Evolutionary conservation across 1,140 invertebrate genomes (phyloP), one percentile per base, ranked within the genome.

Genomic region (Dendrolimus punctatus): DNA sequence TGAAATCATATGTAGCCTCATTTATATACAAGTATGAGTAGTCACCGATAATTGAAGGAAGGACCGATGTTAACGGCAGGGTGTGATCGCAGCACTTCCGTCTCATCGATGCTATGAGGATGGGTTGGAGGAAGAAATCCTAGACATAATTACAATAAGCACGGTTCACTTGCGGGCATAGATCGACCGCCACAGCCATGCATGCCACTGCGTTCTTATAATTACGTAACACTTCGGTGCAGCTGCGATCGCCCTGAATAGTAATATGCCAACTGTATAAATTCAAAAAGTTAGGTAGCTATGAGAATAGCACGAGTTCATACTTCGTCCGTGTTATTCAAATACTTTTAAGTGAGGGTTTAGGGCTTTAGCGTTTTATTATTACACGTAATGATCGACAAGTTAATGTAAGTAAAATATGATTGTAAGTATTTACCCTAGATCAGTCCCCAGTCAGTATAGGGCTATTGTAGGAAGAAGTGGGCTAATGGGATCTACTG

Each of bases 121-220:
- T 51, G 42, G 43, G 51, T 46, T 54, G 68, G 58, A 72, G 64
- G 64, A 57, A 58, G 54, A 59, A 62, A 49, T 61, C 65, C 58
- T 57, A 40, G 66, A 68, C 60, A 66, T 80, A 75, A 80, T 80
- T 80, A 80, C 68, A 79, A 79, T 82, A 78, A 80, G 74, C 73
- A 76, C 63, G 63, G 71, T 65, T 71, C 66, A 66, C 67, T 69
- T 69, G 63, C 60, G 65, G 70, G 60, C 68, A 66, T 66, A 66
- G 71, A 74, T 66, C 58, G 57, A 46, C 56, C 58, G 66, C 56
- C 67, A 56, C 54, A 55, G 60, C 65, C 40, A 59, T 55, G 64
- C 59, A 69, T 59, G 56, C 55, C 63, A 58, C 64, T 61, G 52
- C 59, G 64, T 66, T 64, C 57, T 68, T 65, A 61, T 58, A 72